These are phyloP conservation scores for Lathamus discolor DNA, from an alignment of 2,113 vertebrate species.

Conservation along the genomic window DNA sequence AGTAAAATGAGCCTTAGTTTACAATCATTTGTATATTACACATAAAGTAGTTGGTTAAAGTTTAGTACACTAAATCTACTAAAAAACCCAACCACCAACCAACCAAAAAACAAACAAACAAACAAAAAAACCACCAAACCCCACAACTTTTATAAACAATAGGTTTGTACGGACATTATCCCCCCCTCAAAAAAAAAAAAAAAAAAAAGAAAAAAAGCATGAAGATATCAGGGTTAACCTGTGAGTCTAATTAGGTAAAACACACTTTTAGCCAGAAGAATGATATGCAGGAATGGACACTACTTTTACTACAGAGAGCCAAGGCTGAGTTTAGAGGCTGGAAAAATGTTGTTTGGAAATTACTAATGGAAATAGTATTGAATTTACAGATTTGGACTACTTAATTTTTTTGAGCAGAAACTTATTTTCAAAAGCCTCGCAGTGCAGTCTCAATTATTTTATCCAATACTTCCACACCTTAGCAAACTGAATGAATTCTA, in stretches of 20 bases:
- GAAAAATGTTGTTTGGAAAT: background rate
- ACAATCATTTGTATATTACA: slow-evolving; percentile 1
- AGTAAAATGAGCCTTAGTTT: background rate
- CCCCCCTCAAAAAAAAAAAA: too few species aligned
- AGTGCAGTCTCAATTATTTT: background rate
- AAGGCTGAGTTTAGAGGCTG: background rate
- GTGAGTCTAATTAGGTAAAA: background rate
- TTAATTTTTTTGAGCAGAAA: background rate
- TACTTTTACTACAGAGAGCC: background rate
- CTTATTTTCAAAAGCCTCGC: background rate
- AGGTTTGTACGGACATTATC: background rate
- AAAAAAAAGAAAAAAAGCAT: background rate
- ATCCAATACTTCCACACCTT: background rate
- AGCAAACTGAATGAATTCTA: background rate
- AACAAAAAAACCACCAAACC: too few species aligned
- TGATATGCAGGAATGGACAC: background rate
- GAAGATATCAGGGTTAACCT: background rate
- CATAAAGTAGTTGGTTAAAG: background rate
- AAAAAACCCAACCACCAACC: background rate
- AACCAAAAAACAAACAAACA: background rate
- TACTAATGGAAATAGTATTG: background rate
- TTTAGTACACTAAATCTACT: background rate
- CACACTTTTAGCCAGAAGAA: background rate
- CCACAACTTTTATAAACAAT: background rate
- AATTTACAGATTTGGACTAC: background rate